Evolutionary conservation across 2,113 vertebrate genomes (phyloP), one percentile per base, ranked within the genome.

Genomic region (Saccopteryx leptura): DNA sequence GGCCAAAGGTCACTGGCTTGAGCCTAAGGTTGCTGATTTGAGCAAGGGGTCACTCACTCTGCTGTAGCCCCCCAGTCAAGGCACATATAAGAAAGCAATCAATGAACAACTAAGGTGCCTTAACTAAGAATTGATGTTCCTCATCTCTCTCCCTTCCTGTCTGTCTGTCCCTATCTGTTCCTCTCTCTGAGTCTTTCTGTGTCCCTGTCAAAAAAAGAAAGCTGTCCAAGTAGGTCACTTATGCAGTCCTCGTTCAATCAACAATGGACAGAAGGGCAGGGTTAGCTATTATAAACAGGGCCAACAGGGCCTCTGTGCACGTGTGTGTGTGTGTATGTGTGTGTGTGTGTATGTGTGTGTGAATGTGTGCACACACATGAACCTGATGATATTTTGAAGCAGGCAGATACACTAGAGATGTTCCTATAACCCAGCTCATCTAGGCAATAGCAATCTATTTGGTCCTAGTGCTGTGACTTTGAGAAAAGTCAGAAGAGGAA

Each of bases 401-500:
- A 68, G 31, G 28, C 2, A 88, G 71, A 52, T 11, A 46, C 3
- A 9, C 48, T 75, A 56, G 31, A 76, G 21, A 50, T 91, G 7
- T 72, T 90, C 9, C 89, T 92, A 56, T 9, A 85, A 46, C 12
- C 10, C 33, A 76, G 14, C 11, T 82, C 19, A 21, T 90, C 7
- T 39, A 82, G 52, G 28, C 61, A 52, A 56, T 46, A 93, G 28
- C 81, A 60, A 86, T 74, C 24, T 68, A 54, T 79, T 72, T 83
- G 12, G 13, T 52, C 39, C 68, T 84, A 31, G 39, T 4, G 2
- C 14, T 83, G 2, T 66, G 48, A 85, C 39, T 92, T 88, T 95
- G 50, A 78, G 48, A 46, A 94, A 66, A 93, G 17, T 86, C 68
- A 60, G 31, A 95, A 85, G 46, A 68, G 60, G 46, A 33, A 68